These are phyloP conservation scores for Pasiphila rectangulata DNA, from an alignment of 2,888 invertebrate species.

Conservation along the genomic window DNA sequence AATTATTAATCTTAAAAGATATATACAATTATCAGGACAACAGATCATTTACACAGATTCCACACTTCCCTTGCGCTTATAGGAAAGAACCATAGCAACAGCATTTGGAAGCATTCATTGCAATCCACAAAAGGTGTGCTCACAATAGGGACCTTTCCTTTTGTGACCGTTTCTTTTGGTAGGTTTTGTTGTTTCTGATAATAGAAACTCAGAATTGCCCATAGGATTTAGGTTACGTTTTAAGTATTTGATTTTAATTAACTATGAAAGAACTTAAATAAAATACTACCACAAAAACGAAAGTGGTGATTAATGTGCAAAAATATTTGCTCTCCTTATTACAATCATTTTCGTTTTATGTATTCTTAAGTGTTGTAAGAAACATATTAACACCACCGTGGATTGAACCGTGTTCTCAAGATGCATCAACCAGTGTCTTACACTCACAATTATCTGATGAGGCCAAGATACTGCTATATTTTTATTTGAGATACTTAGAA, in stretches of 20 bases:
- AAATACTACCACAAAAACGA: neutral
- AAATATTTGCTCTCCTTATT: no score
- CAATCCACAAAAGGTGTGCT: constrained; percentile 45
- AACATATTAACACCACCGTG: no score
- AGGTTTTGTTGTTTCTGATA: constrained; percentile 63
- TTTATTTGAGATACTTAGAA: no score
- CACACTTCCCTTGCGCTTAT: constrained; percentile 17
- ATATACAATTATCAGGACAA: neutral
- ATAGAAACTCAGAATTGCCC: constrained; percentile 44
- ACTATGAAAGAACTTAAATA: neutral
- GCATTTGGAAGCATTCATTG: constrained; percentile 37
- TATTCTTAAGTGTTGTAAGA: no score
- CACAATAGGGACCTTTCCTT: constrained; percentile 54
- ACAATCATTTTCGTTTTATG: no score
- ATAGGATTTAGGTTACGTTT: constrained; percentile 13
- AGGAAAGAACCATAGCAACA: constrained; percentile 28
- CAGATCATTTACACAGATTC: constrained; percentile 2
- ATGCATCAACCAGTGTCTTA: no score
- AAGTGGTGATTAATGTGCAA: no score
- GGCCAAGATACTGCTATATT: no score
- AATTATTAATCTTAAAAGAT: constrained; percentile 11
- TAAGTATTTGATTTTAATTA: constrained; percentile 14
- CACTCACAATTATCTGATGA: no score
- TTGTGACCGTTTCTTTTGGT: constrained; percentile 63
- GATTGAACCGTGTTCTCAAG: no score